phyloP scores from a whole-genome alignment of 2,797 vertebrate species.

The Sternotherus odoratus region DNA sequence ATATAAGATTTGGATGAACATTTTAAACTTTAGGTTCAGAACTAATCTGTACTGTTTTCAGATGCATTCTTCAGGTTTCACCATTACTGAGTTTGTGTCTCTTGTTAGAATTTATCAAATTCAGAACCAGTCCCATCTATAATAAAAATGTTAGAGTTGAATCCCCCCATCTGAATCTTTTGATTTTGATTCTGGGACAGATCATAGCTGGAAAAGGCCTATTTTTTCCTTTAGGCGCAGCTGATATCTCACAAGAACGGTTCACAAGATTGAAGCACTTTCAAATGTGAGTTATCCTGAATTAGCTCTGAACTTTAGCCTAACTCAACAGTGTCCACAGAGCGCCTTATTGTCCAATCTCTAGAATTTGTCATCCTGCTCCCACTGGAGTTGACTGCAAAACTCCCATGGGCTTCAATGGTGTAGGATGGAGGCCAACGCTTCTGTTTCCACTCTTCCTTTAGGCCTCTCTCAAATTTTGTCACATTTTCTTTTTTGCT shows the following conservation, averaged over 20 bases:
- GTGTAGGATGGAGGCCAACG: background rate
- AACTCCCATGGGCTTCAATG: background rate
- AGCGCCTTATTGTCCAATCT: background rate
- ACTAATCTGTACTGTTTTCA: background rate
- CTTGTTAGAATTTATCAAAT: background rate
- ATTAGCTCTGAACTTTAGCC: background rate
- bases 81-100: background rate
- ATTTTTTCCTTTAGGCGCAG: background rate
- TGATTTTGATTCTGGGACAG: background rate
- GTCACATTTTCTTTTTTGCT: background rate
- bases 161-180: background rate
- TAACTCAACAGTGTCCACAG: background rate
- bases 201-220: background rate
- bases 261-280: accelerated
- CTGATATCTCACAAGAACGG: background rate
- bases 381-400: background rate
- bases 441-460: background rate
- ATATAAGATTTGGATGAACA: background rate
- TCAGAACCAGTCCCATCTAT: no score
- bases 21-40: background rate
- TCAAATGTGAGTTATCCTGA: background rate
- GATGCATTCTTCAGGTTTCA: background rate
- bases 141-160: no score
- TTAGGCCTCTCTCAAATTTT: background rate
- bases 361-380: background rate